Conservation (phyloP, 2,113 vertebrate genomes). For the Terrapene triunguis region DNA sequence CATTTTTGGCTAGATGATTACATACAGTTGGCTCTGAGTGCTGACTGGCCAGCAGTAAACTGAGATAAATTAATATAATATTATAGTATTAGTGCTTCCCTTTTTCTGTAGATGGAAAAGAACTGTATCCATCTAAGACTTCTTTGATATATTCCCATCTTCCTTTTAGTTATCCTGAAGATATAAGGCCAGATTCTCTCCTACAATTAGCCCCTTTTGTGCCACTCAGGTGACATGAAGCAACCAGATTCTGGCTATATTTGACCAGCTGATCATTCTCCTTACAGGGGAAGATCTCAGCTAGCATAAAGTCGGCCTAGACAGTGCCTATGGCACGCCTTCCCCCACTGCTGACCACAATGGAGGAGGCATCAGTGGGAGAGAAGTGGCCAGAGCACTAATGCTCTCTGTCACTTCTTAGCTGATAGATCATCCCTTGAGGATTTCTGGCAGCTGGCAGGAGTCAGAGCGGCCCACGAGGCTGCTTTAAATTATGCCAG, state of each 20-base stretch:
- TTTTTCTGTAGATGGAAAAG: background rate
- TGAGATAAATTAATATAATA: background rate
- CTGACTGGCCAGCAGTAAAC: background rate
- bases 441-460: background rate
- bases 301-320: background rate
- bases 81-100: too few species aligned
- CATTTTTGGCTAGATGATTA: background rate
- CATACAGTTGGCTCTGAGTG: background rate
- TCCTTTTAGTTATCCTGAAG: background rate
- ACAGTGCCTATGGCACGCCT: background rate
- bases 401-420: background rate
- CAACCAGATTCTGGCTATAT: background rate
- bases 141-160: background rate
- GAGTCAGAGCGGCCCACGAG: background rate
- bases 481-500: background rate
- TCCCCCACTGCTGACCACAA: too few species aligned
- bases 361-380: background rate
- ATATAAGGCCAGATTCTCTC: background rate
- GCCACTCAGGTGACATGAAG: background rate
- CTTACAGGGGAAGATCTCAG: background rate
- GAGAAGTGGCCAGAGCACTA: background rate
- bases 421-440: background rate
- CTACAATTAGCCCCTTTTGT: background rate
- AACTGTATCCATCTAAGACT: background rate
- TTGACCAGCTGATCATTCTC: background rate